Conservation (phyloP, 2,797 vertebrate species). For the Petrocephalus sullivani region DNA sequence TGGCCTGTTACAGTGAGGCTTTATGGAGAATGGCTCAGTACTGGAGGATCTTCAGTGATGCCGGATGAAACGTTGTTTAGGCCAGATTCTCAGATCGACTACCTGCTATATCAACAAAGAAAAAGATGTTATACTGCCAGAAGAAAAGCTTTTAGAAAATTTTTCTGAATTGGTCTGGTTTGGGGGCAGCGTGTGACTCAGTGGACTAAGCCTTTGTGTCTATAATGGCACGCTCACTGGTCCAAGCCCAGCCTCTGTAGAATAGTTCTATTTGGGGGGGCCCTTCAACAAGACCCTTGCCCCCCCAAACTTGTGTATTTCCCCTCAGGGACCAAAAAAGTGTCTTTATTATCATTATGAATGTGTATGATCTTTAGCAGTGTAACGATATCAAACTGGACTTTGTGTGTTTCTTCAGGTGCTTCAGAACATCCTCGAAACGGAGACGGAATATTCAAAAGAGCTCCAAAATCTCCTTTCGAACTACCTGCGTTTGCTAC, state of each 20-base stretch:
- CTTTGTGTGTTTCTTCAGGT: constrained; percentile 63
- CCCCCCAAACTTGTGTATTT: background rate
- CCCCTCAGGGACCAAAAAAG: background rate
- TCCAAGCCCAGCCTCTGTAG: background rate
- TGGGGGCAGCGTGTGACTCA: background rate
- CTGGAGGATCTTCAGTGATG: background rate
- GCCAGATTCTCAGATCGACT: background rate
- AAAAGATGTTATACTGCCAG: background rate
- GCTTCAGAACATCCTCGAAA: constrained; percentile 95
- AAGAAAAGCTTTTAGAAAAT: background rate
- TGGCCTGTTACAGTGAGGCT: background rate
- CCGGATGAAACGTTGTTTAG: background rate
- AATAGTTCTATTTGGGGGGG: background rate
- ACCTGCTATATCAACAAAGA: background rate
- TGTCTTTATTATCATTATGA: background rate
- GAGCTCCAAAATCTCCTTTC: constrained; percentile 88
- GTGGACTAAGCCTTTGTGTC: background rate
- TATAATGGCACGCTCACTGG: background rate
- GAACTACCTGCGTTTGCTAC: constrained; percentile 81
- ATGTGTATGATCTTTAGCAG: background rate
- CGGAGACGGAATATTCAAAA: constrained; percentile 88
- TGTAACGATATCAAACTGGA: background rate
- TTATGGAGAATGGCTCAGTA: background rate
- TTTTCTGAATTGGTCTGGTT: background rate
- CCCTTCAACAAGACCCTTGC: background rate